Evolutionary conservation across 2,888 invertebrate genomes (phyloP), one percentile per base, ranked within the genome.

Genomic region (Microdon myrmicae): DNA sequence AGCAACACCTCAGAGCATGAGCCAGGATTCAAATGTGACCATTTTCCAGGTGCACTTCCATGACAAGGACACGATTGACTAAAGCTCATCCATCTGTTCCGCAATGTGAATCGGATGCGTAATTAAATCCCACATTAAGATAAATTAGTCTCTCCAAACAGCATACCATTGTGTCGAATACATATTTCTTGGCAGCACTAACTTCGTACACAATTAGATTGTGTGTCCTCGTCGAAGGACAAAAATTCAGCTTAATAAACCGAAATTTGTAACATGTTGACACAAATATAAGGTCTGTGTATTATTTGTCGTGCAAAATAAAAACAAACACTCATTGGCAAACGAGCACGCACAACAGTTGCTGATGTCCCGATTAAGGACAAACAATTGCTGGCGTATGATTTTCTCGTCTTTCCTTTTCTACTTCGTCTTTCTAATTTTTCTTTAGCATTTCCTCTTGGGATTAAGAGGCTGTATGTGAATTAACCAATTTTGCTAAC

Each of bases 71-170:
- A 28, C 38, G 20, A 22, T 8, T 3, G 10, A 31, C 43, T 16
- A 1, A 35, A 10, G 13, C 32, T 49, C 14, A 19, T 49, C 13
- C 17, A 49, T 38, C 32, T 8, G 2, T 20, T 34, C 9, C 7
- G 8, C 22, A 31, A 17, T 5, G 29, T 16, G n/a, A 10, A 31
- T 7, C 17, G 51, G 34, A 28, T 28, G 51, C 41, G 43, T 51
- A 51, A 51, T 51, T 51, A 51, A 51, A 43, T n/a, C n/a, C 43
- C 51, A 43, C 51, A 51, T 51, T 43, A 35, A 35, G 41, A 10
- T 26, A 35, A 51, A 51, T 51, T 51, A 43, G 43, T 41, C 43
- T 51, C 43, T 43, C 41, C 22, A 22, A 51, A 35, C 41, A 51
- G 20, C 28, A 43, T 26, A 4, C 20, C 16, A 19, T 34, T 20